Percentiles rank a stretch among this genome's conserved stretches.
Evolutionary conservation across 1,140 invertebrate species (phyloP).

Genomic region (Campoletis sonorensis): DNA sequence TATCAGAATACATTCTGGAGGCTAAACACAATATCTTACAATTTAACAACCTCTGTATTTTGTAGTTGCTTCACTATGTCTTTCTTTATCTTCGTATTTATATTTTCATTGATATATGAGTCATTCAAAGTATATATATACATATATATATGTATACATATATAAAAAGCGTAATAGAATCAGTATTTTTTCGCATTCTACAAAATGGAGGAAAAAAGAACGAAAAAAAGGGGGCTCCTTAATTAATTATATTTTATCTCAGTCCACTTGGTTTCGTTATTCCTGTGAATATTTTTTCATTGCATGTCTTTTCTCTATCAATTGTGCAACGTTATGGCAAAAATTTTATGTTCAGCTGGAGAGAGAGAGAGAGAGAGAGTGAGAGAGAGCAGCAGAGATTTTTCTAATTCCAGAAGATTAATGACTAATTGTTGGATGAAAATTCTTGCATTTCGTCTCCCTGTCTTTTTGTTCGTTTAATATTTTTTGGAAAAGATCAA

Average conservation of each 20-base stretch:
- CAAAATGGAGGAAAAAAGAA: constrained; percentile 64
- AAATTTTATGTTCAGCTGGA: constrained; percentile 54
- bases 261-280: constrained; percentile 68
- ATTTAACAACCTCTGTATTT: constrained; percentile 74
- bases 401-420: not conserved
- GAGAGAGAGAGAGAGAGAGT: constrained; percentile 49
- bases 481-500: too few relatives aligned
- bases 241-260: constrained; percentile 64
- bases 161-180: constrained; percentile 70
- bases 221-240: constrained; percentile 68
- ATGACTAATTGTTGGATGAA: constrained; percentile 59
- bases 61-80: constrained; percentile 70
- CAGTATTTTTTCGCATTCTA: constrained; percentile 68
- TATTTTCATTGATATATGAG: constrained; percentile 68
- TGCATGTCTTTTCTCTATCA: constrained; percentile 48
- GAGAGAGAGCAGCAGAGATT: not conserved
- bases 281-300: constrained; percentile 47
- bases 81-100: constrained; percentile 66
- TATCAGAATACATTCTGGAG: constrained; percentile 74
- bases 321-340: constrained; percentile 63
- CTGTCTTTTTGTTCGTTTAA: too few relatives aligned
- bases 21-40: constrained; percentile 76
- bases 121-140: constrained; percentile 65
- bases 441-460: constrained; percentile 57
- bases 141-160: constrained; percentile 48